Base-by-base conservation (phyloP, 2,888 invertebrate species). In the Drosophila tripunctata region DNA sequence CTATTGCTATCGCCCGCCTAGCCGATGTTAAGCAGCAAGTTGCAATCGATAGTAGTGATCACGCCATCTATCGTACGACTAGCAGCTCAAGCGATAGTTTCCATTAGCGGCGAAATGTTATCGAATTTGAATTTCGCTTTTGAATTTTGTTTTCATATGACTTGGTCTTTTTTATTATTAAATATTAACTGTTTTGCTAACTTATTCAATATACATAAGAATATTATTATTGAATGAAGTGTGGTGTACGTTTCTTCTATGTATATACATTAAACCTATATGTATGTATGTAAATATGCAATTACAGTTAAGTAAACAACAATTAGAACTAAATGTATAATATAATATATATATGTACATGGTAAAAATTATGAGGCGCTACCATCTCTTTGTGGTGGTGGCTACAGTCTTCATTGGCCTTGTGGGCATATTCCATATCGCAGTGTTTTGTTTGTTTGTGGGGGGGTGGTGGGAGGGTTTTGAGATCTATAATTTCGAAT, bases 111-210 rank as follows among this genome's bases (percentile, higher is more conserved):
- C n/a, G n/a, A n/a, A n/a, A n/a, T n/a, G n/a, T n/a, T n/a, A n/a
- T n/a, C n/a, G n/a, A n/a, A n/a, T n/a, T n/a, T n/a, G n/a, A n/a
- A n/a, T n/a, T n/a, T n/a, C n/a, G n/a, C n/a, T n/a, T n/a, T n/a
- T n/a, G n/a, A n/a, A 8, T 7, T 44, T 35, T n/a, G 10, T 6
- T 50, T 38, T 30, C 65, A 76, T 58, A 51, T 54, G 81, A 78
- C 78, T 78, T 84, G 60, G 81, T 80, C 84, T 79, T 77, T 78
- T n/a, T n/a, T n/a, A n/a, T n/a, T n/a, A n/a, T n/a, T n/a, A n/a
- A n/a, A n/a, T n/a, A 74, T 65, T 68, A 14, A 14, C 12, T 10
- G 10, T 24, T 24, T 47, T n/a, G 12, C 19, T 44, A 27, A 17
- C 15, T 54, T 58, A 58, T 17, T 24, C 41, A 4, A 17, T 73